Conservation (phyloP, 2,888 invertebrate genomes). For the Cataglyphis cursor region DNA sequence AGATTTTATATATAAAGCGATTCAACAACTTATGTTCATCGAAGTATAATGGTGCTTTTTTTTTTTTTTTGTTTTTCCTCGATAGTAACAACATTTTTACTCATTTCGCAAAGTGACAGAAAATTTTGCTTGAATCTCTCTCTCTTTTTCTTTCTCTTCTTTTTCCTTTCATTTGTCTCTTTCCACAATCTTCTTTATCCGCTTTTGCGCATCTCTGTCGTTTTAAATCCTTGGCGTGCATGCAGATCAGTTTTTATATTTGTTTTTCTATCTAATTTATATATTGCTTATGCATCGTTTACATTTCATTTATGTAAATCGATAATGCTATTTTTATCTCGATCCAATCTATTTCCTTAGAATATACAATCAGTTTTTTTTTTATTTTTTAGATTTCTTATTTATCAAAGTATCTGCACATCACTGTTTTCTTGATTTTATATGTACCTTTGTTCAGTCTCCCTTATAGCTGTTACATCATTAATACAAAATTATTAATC, state of each 20-base stretch:
- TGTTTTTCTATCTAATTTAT: constrained; percentile 12
- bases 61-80: constrained; percentile 58
- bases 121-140: constrained; percentile 68
- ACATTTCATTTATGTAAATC: background rate
- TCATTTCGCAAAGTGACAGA: constrained; percentile 50
- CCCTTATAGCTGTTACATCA: background rate
- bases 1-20: constrained; percentile 75
- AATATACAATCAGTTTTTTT: background rate
- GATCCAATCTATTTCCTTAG: background rate
- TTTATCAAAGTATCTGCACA: background rate
- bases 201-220: constrained; percentile 20
- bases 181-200: constrained; percentile 16
- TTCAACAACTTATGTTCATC: constrained; percentile 51
- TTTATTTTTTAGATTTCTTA: background rate
- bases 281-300: background rate
- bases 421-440: background rate
- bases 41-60: constrained; percentile 37
- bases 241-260: constrained; percentile 1
- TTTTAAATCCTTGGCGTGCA: constrained; percentile 8
- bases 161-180: constrained; percentile 18
- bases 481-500: background rate
- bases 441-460: background rate
- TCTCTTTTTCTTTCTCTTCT: background rate
- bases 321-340: background rate
- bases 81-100: constrained; percentile 56